phyloP scores from a whole-genome alignment of 2,888 invertebrate genomes.

The Nomada ruficornis region DNA sequence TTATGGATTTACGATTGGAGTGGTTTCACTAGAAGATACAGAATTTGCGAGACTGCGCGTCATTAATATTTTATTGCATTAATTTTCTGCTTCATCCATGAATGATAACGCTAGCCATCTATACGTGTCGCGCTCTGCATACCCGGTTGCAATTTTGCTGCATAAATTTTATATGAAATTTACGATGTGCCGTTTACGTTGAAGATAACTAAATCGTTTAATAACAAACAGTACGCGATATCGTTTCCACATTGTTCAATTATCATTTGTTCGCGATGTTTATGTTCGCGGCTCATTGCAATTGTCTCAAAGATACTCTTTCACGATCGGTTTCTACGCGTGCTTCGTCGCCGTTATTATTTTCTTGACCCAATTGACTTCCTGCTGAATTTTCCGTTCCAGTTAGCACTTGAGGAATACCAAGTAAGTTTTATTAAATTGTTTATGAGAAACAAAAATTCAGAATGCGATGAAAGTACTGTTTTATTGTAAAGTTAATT shows the following conservation, averaged over 20 bases:
- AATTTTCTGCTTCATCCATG: slow-evolving; percentile 51
- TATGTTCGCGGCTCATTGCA: slow-evolving; percentile 1
- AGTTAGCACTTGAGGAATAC: neutral
- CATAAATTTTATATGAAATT: slow-evolving; percentile 60
- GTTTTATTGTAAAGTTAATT: neutral
- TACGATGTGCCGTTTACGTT: slow-evolving; percentile 30
- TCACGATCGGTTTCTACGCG: neutral
- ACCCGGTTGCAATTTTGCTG: slow-evolving; percentile 52
- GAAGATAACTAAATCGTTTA: slow-evolving; percentile 33
- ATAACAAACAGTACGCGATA: slow-evolving; percentile 16
- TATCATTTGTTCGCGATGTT: neutral
- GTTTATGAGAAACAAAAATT: slow-evolving; percentile 2
- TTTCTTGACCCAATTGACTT: slow-evolving; percentile 2
- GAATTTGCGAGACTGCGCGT: slow-evolving; percentile 11
- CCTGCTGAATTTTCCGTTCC: neutral
- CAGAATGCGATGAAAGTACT: neutral
- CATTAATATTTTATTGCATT: slow-evolving; percentile 64
- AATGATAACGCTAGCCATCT: slow-evolving; percentile 53
- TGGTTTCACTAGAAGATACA: neutral
- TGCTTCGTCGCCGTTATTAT: neutral
- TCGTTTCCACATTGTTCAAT: slow-evolving; percentile 8
- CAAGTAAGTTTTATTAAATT: neutral
- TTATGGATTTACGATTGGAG: slow-evolving; percentile 3
- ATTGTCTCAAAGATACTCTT: neutral
- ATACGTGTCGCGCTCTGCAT: slow-evolving; percentile 40